A percentile compares a stretch with the other conserved stretches of the same genome.
Evolutionary conservation across 92 coral and sea anemone species (phyloP).

Genomic region (Palythoa heliodiscus): DNA sequence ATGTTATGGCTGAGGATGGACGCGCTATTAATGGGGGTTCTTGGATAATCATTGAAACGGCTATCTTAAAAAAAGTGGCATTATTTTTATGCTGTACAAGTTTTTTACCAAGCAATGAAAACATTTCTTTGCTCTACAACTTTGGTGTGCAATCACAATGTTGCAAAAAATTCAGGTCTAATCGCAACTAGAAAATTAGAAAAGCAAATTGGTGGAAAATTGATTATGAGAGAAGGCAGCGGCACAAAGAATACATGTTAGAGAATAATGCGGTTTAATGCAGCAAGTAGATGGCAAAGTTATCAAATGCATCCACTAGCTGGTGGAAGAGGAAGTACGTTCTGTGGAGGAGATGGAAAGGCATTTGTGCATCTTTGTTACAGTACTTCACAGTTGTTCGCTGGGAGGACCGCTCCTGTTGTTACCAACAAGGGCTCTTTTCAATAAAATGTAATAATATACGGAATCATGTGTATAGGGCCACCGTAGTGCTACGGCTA

Average conservation of each 20-base stretch:
- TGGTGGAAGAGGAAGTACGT: constrained; percentile 33
- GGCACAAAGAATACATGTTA: too few relatives aligned
- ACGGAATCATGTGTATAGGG: constrained; percentile 20
- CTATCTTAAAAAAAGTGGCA: neutral
- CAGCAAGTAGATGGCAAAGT: constrained; percentile 35
- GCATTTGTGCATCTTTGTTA: constrained; percentile 35
- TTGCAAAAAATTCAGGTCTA: neutral
- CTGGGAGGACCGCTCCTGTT: constrained; percentile 37
- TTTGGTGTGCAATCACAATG: neutral
- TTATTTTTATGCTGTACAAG: neutral
- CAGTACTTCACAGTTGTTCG: constrained; percentile 24
- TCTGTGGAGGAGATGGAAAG: constrained; percentile 39
- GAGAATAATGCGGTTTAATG: too few relatives aligned
- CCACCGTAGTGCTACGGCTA: constrained; percentile 9
- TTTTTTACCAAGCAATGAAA: neutral
- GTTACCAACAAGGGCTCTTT: constrained; percentile 16
- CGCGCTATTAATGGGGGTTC: neutral
- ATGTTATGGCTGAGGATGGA: neutral
- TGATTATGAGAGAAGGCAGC: neutral
- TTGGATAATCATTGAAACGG: neutral
- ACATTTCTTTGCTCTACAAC: neutral
- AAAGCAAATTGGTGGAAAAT: neutral
- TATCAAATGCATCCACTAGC: constrained; percentile 20
- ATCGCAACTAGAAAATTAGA: neutral
- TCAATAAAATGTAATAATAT: constrained; percentile 8